Evolutionary conservation across 2,113 vertebrate species (phyloP).

Genomic region (Perca fluviatilis): DNA sequence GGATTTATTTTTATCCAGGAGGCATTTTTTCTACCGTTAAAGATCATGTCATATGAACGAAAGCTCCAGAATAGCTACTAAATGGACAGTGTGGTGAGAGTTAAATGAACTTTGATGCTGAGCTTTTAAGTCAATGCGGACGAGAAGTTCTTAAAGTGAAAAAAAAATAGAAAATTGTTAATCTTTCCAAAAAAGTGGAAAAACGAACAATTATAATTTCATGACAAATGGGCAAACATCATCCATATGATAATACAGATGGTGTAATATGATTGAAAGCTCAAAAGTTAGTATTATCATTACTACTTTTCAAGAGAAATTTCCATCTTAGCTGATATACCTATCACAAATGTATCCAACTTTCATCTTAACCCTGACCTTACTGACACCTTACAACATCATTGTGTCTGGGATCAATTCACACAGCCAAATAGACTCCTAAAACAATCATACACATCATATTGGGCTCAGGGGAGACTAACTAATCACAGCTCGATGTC

Average conservation of each 20-base stretch:
- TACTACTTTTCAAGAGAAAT: not conserved
- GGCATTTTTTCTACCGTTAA: no score
- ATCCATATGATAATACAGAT: not conserved
- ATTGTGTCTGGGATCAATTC: not conserved
- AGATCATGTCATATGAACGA: no score
- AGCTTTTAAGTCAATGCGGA: not conserved
- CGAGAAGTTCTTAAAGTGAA: not conserved
- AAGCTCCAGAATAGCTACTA: no score
- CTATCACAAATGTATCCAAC: not conserved
- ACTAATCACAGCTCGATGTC: conserved; percentile 43
- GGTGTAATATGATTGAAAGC: not conserved
- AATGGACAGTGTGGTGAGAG: no score
- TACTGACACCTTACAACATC: not conserved
- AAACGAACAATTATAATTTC: not conserved
- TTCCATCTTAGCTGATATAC: not conserved
- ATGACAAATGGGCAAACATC: not conserved
- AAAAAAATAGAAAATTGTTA: no score
- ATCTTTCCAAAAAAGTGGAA: no score
- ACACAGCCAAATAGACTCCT: not conserved
- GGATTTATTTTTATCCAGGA: not conserved
- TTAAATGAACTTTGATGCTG: no score
- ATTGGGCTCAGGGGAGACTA: not conserved
- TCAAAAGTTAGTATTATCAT: not conserved
- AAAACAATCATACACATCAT: not conserved
- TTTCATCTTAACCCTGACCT: not conserved